Evolutionary conservation across 1,140 invertebrate species (phyloP).

Genomic region (Cataglyphis hispanica): DNA sequence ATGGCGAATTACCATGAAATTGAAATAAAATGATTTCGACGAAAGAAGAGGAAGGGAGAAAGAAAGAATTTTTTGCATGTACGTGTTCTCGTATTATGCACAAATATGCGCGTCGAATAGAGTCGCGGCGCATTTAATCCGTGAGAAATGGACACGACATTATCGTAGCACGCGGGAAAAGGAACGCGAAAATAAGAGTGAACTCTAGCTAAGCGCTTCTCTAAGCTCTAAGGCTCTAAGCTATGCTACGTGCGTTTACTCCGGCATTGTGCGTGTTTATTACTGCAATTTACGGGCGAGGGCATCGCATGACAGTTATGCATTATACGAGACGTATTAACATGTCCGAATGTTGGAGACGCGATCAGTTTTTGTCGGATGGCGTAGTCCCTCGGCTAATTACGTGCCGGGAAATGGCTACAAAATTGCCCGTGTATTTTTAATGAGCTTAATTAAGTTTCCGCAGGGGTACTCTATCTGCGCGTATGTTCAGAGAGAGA

Average conservation of each 20-base stretch:
- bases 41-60: too few relatives aligned
- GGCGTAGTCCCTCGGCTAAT: constrained; percentile 3
- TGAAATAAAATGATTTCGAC: constrained; percentile 28
- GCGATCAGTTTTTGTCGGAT: constrained; percentile 37
- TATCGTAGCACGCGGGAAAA: constrained; percentile 14
- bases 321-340: constrained; percentile 13
- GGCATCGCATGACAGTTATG: constrained; percentile 37
- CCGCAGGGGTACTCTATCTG: background rate
- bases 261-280: constrained; percentile 14
- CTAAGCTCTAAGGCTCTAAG: background rate
- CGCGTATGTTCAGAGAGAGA: too few relatives aligned
- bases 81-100: background rate
- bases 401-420: constrained; percentile 30
- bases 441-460: constrained; percentile 51
- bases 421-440: constrained; percentile 44
- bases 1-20: constrained; percentile 34
- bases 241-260: background rate
- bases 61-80: too few relatives aligned
- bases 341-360: constrained; percentile 29
- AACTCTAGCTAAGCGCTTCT: background rate
- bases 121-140: constrained; percentile 42
- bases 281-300: constrained; percentile 25
- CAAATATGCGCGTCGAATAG: background rate
- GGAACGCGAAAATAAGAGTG: constrained; percentile 33
- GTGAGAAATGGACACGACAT: constrained; percentile 37